Conservation (phyloP, 2,797 vertebrate genomes). For the Lacerta viridis region DNA sequence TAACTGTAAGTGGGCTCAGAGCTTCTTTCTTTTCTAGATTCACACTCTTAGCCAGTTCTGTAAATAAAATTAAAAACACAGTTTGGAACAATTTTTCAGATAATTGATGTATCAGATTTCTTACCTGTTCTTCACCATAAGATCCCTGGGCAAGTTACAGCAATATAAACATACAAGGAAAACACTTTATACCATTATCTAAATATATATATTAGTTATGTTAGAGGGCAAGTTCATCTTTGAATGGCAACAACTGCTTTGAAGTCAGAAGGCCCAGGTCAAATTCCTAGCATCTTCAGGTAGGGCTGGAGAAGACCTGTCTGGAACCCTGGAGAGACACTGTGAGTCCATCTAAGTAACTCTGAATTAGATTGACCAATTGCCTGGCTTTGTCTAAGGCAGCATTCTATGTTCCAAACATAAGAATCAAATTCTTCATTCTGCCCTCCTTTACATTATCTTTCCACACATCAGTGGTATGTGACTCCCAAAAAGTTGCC, state of each 20-base stretch:
- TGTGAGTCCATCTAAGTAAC: no score
- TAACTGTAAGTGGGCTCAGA: neutral
- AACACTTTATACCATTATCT: neutral
- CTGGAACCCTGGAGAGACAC: no score
- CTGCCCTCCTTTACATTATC: no score
- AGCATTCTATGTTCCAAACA: no score
- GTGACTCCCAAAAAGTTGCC: no score
- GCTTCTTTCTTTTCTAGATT: neutral
- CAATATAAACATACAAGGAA: neutral
- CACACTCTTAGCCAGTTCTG: slow-evolving; percentile 11
- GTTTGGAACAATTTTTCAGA: neutral
- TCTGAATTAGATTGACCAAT: no score
- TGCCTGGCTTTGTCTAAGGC: no score
- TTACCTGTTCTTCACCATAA: neutral
- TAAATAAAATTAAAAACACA: neutral
- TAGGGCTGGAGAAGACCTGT: no score
- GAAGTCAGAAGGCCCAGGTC: no score
- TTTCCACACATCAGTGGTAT: no score
- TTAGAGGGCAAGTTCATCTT: neutral
- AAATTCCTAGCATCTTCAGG: no score
- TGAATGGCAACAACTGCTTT: neutral
- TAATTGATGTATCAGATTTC: neutral
- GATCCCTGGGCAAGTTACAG: neutral
- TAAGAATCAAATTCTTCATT: no score
- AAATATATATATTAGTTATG: neutral